These are phyloP conservation scores for Chaunax sp. DNA, from an alignment of 2,797 vertebrate species.

Conservation along the genomic window DNA sequence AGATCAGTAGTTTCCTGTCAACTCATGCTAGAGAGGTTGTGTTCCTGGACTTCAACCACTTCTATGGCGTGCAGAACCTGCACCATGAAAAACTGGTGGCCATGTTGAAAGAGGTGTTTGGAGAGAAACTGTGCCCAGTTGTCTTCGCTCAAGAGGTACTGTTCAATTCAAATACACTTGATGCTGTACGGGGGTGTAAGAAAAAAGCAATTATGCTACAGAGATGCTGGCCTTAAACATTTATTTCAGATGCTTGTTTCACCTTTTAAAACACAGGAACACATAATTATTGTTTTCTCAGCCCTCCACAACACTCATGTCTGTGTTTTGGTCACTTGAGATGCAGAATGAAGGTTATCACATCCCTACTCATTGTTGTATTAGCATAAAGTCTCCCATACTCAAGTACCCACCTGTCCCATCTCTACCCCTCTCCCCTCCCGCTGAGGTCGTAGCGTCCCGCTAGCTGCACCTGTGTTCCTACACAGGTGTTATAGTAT, in stretches of 20 bases:
- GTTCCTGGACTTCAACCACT: constrained; percentile 99
- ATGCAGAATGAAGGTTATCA: constrained; percentile 36
- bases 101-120: constrained; percentile 94
- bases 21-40: constrained; percentile 92
- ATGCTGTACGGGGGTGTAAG: not conserved
- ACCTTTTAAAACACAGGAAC: not conserved
- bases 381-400: constrained; percentile 6
- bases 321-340: constrained; percentile 48
- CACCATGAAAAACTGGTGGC: constrained; percentile 98
- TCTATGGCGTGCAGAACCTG: constrained; percentile 97
- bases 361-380: constrained; percentile 17
- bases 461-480: no score
- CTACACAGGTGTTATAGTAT: no score
- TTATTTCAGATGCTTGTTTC: constrained; percentile 11
- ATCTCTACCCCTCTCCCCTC: no score
- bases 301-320: constrained; percentile 1
- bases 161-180: not conserved
- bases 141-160: constrained; percentile 94
- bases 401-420: not conserved
- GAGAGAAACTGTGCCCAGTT: constrained; percentile 95
- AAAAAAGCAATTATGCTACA: not conserved
- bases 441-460: no score
- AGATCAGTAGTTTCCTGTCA: constrained; percentile 92
- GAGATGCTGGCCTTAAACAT: not conserved
- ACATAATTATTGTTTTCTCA: constrained; percentile 37